A percentile compares a stretch with the other conserved stretches of the same genome.
Conservation (phyloP, 2,888 invertebrate species). For the Autographa pulchrina region DNA sequence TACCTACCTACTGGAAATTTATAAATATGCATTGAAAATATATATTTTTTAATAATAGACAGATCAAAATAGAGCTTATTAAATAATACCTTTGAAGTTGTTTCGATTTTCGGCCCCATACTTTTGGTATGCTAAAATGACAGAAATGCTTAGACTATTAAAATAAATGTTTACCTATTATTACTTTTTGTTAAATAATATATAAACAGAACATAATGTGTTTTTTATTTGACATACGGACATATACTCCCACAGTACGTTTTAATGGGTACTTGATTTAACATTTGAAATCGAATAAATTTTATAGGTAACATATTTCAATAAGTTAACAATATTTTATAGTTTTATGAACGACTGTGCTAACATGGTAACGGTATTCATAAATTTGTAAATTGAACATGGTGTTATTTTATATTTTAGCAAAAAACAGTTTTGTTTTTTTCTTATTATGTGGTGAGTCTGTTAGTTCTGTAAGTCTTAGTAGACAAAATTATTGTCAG, state of each 20-base stretch:
- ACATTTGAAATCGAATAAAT: slow-evolving; percentile 28
- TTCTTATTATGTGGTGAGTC: slow-evolving; percentile 55
- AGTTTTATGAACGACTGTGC: slow-evolving; percentile 28
- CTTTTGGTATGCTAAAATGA: not conserved
- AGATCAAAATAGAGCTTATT: no score
- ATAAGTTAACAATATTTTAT: slow-evolving; percentile 41
- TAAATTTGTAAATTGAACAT: slow-evolving; percentile 31
- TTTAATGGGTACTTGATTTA: not conserved
- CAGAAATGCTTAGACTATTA: not conserved
- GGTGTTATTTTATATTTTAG: slow-evolving; percentile 22
- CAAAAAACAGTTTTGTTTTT: slow-evolving; percentile 22
- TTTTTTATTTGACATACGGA: not conserved
- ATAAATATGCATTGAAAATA: no score
- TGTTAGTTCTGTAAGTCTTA: not conserved
- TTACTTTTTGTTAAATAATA: not conserved
- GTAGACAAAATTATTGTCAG: no score
- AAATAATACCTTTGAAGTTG: no score
- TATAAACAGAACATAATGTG: not conserved
- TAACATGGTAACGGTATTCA: slow-evolving; percentile 10
- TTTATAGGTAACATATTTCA: slow-evolving; percentile 48
- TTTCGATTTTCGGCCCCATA: not conserved
- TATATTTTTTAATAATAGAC: no score
- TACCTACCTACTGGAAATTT: no score
- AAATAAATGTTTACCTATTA: not conserved
- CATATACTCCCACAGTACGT: not conserved